phyloP scores from a whole-genome alignment of 2,888 invertebrate species.

The Acronicta leporina region DNA sequence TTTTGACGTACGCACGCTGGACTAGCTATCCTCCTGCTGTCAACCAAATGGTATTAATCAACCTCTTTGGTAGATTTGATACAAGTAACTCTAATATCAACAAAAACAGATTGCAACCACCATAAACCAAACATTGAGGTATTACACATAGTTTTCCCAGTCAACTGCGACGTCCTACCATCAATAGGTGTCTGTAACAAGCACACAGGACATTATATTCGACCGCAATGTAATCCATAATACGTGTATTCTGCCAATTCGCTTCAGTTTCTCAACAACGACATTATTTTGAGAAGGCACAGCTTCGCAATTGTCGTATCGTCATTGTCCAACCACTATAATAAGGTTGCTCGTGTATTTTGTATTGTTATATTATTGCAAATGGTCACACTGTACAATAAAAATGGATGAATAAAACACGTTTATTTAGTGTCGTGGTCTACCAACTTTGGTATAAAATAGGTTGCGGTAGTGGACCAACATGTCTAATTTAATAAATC shows the following conservation, averaged over 20 bases:
- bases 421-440: neutral
- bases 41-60: no score
- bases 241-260: conserved; percentile 54
- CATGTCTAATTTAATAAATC: no score
- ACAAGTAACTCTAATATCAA: no score
- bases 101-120: no score
- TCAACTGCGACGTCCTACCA: neutral
- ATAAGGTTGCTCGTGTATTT: conserved; percentile 39
- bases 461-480: neutral
- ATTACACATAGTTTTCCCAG: no score
- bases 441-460: neutral
- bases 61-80: no score
- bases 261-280: conserved; percentile 58
- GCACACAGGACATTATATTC: conserved; percentile 28
- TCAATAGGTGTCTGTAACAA: conserved; percentile 31
- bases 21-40: no score
- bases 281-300: conserved; percentile 45
- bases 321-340: conserved; percentile 40
- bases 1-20: no score
- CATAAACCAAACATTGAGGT: no score
- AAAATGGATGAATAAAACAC: conserved; percentile 6
- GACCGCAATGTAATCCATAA: conserved; percentile 41
- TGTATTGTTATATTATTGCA: conserved; percentile 42
- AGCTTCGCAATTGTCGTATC: conserved; percentile 40
- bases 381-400: conserved; percentile 20